phyloP scores from a whole-genome alignment of 2,797 vertebrate species.

The Pantherophis vulpinus region DNA sequence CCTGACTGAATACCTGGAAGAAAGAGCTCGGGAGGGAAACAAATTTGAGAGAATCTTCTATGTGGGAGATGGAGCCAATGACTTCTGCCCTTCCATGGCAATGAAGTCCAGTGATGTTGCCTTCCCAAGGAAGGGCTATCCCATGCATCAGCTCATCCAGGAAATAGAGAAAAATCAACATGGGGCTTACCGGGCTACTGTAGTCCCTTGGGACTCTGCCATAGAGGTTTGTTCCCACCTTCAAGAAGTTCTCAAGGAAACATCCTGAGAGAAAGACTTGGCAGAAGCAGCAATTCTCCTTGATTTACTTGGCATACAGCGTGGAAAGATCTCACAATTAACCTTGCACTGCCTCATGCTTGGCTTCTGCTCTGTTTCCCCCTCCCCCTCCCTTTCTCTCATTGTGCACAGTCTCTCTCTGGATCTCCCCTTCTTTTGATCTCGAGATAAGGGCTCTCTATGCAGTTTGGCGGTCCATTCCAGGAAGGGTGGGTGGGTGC shows the following conservation, averaged over 20 bases:
- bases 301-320: rapidly evolving
- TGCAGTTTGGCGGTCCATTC: conserved; percentile 33
- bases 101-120: conserved; percentile 81
- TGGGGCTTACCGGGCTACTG: conserved; percentile 80
- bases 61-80: conserved; percentile 92
- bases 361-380: not conserved
- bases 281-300: not conserved
- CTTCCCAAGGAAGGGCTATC: conserved; percentile 87
- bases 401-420: conserved; percentile 36
- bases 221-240: conserved; percentile 82
- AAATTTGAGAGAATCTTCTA: conserved; percentile 88
- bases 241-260: conserved; percentile 76
- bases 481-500: not conserved
- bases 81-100: conserved; percentile 86
- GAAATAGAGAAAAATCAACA: conserved; percentile 83
- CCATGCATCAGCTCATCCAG: conserved; percentile 88
- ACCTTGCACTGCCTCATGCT: not conserved
- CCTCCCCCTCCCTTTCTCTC: not conserved
- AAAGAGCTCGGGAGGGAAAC: conserved; percentile 80
- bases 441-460: conserved; percentile 6
- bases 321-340: conserved; percentile 9
- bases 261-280: conserved; percentile 46
- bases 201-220: conserved; percentile 87
- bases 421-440: not conserved
- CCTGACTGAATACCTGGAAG: conserved; percentile 82